phyloP scores from a whole-genome alignment of 2,113 vertebrate species.

The Strix aluco region DNA sequence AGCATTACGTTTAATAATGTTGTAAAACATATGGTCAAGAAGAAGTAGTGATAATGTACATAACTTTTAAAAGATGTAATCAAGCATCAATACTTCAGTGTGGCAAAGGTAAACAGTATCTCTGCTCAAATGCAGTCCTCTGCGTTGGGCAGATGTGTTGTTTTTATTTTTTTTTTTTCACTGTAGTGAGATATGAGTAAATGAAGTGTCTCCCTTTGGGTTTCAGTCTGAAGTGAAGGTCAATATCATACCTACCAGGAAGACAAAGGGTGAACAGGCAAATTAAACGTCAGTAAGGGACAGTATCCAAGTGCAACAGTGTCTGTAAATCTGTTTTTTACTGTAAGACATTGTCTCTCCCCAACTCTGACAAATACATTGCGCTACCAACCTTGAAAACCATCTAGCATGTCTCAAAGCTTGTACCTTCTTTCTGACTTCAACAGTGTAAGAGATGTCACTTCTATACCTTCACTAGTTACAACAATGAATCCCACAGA shows the following conservation, averaged over 20 bases:
- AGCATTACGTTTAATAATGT: neutral
- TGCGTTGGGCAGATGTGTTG: fast-evolving
- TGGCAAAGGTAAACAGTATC: neutral
- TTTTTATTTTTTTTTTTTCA: neutral
- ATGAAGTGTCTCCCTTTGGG: neutral
- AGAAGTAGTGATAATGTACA: neutral
- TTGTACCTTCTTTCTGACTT: neutral
- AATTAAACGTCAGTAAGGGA: neutral
- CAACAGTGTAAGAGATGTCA: neutral
- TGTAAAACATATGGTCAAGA: neutral
- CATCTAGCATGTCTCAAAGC: neutral
- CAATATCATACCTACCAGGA: neutral
- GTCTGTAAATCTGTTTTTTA: neutral
- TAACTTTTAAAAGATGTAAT: neutral
- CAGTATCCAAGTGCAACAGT: neutral
- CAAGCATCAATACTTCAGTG: neutral
- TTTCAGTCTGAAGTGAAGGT: neutral
- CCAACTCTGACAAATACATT: neutral
- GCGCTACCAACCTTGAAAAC: fast-evolving
- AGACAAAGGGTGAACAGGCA: neutral
- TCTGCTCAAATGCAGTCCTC: neutral
- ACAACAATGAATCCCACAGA: neutral
- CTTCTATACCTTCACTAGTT: neutral
- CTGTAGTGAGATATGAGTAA: neutral
- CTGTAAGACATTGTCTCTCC: neutral